These are phyloP conservation scores for Helicoverpa zea DNA, from an alignment of 1,140 invertebrate species.

Conservation along the genomic window DNA sequence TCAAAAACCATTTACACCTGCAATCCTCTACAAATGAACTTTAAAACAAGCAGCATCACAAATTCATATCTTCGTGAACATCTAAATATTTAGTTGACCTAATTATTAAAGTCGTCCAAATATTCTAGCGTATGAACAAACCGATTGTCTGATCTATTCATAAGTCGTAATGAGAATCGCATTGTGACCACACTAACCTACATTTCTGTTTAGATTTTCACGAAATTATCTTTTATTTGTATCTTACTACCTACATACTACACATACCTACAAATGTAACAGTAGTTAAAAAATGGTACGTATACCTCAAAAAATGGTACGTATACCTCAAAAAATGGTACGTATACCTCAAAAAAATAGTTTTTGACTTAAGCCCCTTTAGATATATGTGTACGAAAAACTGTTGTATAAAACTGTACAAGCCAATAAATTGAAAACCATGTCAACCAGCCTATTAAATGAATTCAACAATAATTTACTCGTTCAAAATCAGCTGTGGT, in stretches of 20 bases:
- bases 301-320: too few species aligned
- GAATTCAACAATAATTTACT: slow-evolving; percentile 11
- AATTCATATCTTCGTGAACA: slow-evolving; percentile 20
- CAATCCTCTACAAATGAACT: not conserved
- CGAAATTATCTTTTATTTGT: slow-evolving; percentile 21
- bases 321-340: too few species aligned
- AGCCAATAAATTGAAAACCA: slow-evolving; percentile 12
- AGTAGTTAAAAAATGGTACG: too few species aligned
- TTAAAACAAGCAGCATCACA: slow-evolving; percentile 1
- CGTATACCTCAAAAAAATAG: too few species aligned
- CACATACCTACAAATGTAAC: too few species aligned
- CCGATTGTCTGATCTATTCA: slow-evolving; percentile 35
- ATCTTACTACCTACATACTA: not conserved
- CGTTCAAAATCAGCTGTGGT: not conserved
- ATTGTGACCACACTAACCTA: slow-evolving; percentile 19
- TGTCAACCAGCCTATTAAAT: slow-evolving; percentile 23
- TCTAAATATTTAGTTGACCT: slow-evolving; percentile 34
- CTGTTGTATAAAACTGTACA: not conserved
- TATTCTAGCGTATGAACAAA: slow-evolving; percentile 15
- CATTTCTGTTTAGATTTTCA: slow-evolving; percentile 3
- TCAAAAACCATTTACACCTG: not conserved
- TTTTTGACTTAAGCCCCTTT: too few species aligned
- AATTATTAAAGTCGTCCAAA: slow-evolving; percentile 1
- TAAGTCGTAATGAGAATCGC: slow-evolving; percentile 8
- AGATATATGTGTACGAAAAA: too few species aligned